These are phyloP conservation scores for Drosophila seguyi DNA, from an alignment of 1,140 invertebrate species.

Conservation along the genomic window DNA sequence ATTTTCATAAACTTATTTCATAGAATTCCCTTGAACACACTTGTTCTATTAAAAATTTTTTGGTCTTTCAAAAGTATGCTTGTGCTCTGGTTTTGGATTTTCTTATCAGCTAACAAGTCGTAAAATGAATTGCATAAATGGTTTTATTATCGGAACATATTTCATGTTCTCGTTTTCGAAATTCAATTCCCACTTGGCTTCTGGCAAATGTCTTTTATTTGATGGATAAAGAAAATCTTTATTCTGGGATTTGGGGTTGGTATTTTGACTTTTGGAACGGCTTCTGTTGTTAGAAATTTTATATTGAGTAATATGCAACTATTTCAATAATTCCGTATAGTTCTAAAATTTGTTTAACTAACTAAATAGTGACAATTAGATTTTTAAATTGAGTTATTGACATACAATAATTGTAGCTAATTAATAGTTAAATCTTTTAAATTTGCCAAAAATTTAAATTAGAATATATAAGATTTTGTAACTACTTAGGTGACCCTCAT, in stretches of 20 bases:
- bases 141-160: conserved; percentile 22
- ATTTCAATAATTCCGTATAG: too few species aligned
- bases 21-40: background rate
- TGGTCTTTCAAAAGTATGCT: background rate
- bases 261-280: too few species aligned
- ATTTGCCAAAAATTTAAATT: too few species aligned
- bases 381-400: too few species aligned
- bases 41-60: background rate
- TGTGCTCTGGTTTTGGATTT: background rate
- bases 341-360: too few species aligned
- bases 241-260: background rate
- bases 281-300: too few species aligned
- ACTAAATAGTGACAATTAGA: too few species aligned
- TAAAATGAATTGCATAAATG: conserved; percentile 28
- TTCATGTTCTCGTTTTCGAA: conserved; percentile 12
- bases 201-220: conserved; percentile 33
- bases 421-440: too few species aligned
- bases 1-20: background rate
- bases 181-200: conserved; percentile 35
- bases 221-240: background rate
- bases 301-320: too few species aligned
- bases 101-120: conserved; percentile 29
- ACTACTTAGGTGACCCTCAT: background rate
- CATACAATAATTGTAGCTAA: too few species aligned
- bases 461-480: too few species aligned